Percentiles rank a stretch among this genome's conserved stretches.
Conservation (phyloP, 2,113 vertebrate genomes). For the Gopherus evgoodei region DNA sequence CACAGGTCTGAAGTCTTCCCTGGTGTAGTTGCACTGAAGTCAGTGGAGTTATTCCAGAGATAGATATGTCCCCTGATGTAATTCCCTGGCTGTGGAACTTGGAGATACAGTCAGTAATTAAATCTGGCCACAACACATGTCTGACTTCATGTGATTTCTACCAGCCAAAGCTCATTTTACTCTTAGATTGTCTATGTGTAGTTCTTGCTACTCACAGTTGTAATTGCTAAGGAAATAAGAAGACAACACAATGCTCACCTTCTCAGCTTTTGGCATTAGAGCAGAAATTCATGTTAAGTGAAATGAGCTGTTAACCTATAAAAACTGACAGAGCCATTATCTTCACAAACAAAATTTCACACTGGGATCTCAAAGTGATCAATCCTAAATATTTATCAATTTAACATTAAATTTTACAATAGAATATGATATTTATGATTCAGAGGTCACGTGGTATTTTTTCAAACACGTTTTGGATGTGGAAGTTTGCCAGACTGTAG, state of each 20-base stretch:
- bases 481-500: not conserved
- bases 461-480: not conserved
- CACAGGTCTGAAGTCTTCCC: not conserved
- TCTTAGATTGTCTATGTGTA: not conserved
- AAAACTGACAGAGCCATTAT: not conserved
- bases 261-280: not conserved
- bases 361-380: not conserved
- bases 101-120: not conserved
- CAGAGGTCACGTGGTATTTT: not conserved
- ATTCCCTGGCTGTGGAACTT: not conserved
- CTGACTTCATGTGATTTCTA: constrained; percentile 27
- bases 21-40: not conserved
- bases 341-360: not conserved
- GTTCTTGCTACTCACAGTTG: not conserved
- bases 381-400: not conserved
- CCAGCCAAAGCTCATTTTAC: not conserved
- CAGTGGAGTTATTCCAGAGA: not conserved
- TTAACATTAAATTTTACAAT: not conserved
- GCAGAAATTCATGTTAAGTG: not conserved
- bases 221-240: constrained; percentile 5
- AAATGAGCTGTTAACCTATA: not conserved
- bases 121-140: constrained; percentile 12
- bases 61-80: constrained; percentile 18
- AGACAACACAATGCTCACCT: not conserved
- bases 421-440: constrained; percentile 4